phyloP scores from a whole-genome alignment of 2,888 invertebrate species.

The Byasa hedistus region DNA sequence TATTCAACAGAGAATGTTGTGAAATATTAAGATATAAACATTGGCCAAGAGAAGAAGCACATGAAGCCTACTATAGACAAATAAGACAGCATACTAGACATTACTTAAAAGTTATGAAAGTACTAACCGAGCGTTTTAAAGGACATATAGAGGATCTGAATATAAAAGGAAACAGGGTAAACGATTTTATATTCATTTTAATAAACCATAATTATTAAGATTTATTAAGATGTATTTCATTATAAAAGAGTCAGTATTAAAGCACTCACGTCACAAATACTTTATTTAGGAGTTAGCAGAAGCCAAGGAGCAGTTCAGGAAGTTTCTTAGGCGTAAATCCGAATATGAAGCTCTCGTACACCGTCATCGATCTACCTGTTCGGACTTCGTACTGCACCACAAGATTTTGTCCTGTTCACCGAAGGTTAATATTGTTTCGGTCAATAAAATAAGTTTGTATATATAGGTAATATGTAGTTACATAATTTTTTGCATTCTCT shows the following conservation, averaged over 20 bases:
- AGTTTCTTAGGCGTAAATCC: background rate
- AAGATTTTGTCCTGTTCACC: background rate
- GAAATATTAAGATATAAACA: background rate
- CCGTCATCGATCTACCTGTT: too few species aligned
- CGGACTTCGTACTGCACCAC: background rate
- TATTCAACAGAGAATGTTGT: background rate
- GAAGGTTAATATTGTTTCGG: background rate
- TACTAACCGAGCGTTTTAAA: background rate
- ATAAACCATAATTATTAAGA: background rate
- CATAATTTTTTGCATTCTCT: background rate
- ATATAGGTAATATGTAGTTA: background rate
- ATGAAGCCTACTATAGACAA: background rate
- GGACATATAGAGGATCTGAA: background rate
- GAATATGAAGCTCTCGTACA: background rate
- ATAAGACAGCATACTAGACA: background rate
- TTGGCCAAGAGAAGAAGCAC: background rate
- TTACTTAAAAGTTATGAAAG: background rate
- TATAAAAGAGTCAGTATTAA: background rate
- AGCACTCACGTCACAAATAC: background rate
- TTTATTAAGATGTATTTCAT: background rate
- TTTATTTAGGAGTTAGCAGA: constrained; percentile 1
- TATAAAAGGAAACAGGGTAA: background rate
- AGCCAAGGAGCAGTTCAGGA: background rate
- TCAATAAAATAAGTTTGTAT: background rate
- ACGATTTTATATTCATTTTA: background rate